phyloP scores from a whole-genome alignment of 2,888 invertebrate species.

The Cerastis leucographa region DNA sequence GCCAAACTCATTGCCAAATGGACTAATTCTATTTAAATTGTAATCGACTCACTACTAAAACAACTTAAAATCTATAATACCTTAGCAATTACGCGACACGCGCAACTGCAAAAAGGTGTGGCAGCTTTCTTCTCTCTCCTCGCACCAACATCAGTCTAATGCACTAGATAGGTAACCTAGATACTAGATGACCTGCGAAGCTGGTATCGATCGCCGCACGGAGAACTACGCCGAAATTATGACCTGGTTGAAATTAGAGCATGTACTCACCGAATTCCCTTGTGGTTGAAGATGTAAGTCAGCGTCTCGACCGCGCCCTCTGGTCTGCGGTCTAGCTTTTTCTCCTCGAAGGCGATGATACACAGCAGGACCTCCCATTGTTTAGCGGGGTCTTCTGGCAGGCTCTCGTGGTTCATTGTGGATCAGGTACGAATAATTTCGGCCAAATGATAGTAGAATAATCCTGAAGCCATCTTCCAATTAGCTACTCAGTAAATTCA shows the following conservation, averaged over 20 bases:
- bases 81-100: not conserved
- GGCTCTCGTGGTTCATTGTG: conserved; percentile 75
- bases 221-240: conserved; percentile 3
- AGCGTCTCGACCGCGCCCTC: conserved; percentile 85
- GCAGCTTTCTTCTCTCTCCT: conserved; percentile 7
- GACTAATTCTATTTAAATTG: too few relatives aligned
- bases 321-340: conserved; percentile 83
- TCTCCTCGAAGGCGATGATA: conserved; percentile 85
- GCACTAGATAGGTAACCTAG: conserved; percentile 25
- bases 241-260: not conserved
- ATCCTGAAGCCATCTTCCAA: conserved; percentile 29
- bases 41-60: too few relatives aligned
- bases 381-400: conserved; percentile 83
- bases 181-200: conserved; percentile 46
- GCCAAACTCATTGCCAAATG: too few relatives aligned
- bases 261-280: conserved; percentile 80
- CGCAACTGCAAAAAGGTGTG: not conserved
- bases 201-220: conserved; percentile 39
- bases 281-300: conserved; percentile 83
- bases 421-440: conserved; percentile 40
- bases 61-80: not conserved
- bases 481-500: not conserved
- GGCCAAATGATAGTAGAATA: conserved; percentile 32
- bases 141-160: conserved; percentile 4
- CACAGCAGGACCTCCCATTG: conserved; percentile 87